These are phyloP conservation scores for Pogonomyrmex californicus DNA, from an alignment of 1,140 invertebrate species.

Conservation along the genomic window DNA sequence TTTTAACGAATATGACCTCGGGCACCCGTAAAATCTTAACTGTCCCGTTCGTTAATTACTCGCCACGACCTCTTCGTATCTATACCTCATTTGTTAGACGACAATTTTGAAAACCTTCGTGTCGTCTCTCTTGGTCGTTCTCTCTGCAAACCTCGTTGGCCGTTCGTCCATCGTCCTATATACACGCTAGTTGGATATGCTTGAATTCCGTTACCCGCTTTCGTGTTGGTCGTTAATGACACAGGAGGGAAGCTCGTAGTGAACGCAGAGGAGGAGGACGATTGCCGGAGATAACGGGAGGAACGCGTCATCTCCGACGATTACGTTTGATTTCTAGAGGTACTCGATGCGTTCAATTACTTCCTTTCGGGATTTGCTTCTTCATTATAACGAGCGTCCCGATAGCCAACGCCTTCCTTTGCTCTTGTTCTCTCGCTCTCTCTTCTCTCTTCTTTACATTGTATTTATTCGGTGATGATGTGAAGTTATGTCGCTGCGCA, in stretches of 20 bases:
- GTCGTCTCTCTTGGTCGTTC: not conserved
- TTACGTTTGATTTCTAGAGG: constrained; percentile 67
- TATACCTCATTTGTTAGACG: constrained; percentile 49
- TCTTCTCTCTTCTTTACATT: not conserved
- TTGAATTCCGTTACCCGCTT: constrained; percentile 31
- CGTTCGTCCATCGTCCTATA: not conserved
- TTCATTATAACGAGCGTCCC: constrained; percentile 35
- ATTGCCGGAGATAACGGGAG: constrained; percentile 29
- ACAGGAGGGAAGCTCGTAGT: constrained; percentile 41
- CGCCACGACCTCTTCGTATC: constrained; percentile 47
- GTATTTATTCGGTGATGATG: constrained; percentile 38
- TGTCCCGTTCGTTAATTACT: constrained; percentile 70
- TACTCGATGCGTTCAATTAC: constrained; percentile 46
- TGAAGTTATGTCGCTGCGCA: constrained; percentile 51
- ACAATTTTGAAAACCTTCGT: constrained; percentile 48
- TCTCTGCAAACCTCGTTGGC: not conserved
- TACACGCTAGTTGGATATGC: constrained; percentile 10
- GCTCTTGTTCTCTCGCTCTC: not conserved
- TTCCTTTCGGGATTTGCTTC: constrained; percentile 37
- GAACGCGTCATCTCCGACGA: constrained; percentile 57
- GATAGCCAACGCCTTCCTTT: not conserved
- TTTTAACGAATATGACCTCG: constrained; percentile 65
- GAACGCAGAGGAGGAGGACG: not conserved
- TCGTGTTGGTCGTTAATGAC: constrained; percentile 65
- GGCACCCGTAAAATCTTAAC: constrained; percentile 64